Percentiles rank a stretch among this genome's conserved stretches.
These are phyloP conservation scores for Homarus americanus DNA, from an alignment of 1,140 invertebrate species.

Conservation along the genomic window DNA sequence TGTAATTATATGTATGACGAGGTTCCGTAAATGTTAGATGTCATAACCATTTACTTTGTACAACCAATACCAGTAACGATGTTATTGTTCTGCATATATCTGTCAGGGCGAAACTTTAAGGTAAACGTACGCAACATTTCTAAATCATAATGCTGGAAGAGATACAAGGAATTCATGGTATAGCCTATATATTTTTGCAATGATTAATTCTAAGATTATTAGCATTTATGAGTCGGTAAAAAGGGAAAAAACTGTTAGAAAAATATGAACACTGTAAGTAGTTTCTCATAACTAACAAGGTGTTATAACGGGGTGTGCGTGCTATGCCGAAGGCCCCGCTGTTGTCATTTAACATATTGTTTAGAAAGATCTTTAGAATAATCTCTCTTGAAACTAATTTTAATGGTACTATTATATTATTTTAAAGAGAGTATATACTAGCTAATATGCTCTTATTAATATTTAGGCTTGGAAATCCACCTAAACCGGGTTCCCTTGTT, in stretches of 20 bases:
- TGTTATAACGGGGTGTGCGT: conserved; percentile 44
- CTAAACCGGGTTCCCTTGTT: conserved; percentile 46
- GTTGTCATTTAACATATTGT: not conserved
- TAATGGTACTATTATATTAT: not conserved
- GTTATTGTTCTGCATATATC: not conserved
- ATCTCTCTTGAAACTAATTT: not conserved
- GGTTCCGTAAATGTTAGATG: not conserved
- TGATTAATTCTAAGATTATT: not conserved
- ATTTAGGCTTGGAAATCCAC: not conserved
- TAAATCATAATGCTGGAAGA: not conserved
- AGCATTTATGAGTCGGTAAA: not conserved
- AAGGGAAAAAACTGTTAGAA: not conserved
- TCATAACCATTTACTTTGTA: not conserved
- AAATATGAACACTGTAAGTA: not conserved
- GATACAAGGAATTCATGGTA: conserved; percentile 12
- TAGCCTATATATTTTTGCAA: not conserved
- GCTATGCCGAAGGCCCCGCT: conserved; percentile 28
- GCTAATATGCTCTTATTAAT: not conserved
- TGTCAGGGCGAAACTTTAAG: conserved; percentile 32
- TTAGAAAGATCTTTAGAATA: not conserved
- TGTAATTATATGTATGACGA: not conserved
- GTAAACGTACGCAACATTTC: conserved; percentile 22
- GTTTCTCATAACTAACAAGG: not conserved
- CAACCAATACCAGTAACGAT: not conserved
- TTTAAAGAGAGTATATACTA: not conserved